Conservation (phyloP, 2,888 invertebrate species). For the Eupithecia centaureata region DNA sequence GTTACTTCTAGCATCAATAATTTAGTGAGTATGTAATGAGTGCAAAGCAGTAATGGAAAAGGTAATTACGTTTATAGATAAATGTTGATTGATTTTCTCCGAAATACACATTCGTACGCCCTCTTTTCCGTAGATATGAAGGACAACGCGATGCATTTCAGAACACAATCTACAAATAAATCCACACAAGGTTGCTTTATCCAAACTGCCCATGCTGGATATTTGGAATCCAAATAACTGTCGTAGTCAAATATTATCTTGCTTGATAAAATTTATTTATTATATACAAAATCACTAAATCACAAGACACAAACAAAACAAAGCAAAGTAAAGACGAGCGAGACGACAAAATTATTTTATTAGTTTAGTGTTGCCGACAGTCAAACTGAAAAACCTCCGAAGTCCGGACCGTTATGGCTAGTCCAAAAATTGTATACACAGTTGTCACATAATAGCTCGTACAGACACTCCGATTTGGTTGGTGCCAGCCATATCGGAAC, state of each 20-base stretch:
- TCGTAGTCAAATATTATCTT: no score
- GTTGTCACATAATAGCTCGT: no score
- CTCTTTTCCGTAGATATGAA: conserved; percentile 92
- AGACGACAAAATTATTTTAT: no score
- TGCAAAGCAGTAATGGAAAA: not conserved
- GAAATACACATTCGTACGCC: conserved; percentile 89
- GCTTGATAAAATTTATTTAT: not conserved
- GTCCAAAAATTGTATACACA: no score
- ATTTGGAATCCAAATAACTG: not conserved
- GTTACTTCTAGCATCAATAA: not conserved
- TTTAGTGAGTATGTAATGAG: not conserved
- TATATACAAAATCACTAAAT: no score
- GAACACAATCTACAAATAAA: conserved; percentile 94
- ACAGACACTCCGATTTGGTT: no score
- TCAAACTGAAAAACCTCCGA: no score
- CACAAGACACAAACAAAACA: no score
- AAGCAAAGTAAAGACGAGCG: no score
- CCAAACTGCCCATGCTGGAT: conserved; percentile 90
- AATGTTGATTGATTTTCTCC: conserved; percentile 91
- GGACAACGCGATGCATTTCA: conserved; percentile 92
- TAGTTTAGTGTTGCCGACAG: no score
- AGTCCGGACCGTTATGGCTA: no score
- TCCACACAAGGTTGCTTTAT: conserved; percentile 91
- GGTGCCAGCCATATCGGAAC: no score
- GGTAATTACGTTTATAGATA: conserved; percentile 89